Conservation (phyloP, 2,888 invertebrate genomes). For the Zaprionus lineosus region DNA sequence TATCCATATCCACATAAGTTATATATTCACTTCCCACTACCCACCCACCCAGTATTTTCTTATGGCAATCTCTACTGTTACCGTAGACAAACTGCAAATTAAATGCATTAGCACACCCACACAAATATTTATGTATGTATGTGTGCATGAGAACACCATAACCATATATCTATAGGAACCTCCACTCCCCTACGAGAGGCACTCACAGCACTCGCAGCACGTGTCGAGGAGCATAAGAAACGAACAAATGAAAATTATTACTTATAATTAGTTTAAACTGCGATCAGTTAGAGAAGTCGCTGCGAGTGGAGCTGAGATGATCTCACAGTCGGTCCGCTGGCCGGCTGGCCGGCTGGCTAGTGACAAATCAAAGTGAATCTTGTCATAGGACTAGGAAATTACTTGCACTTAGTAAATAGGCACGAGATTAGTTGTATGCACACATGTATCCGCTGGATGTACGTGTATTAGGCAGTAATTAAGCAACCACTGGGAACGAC, state of each 20-base stretch:
- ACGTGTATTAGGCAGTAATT: slow-evolving; percentile 35
- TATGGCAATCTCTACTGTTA: slow-evolving; percentile 29
- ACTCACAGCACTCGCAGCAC: slow-evolving; percentile 7
- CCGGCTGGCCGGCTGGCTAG: neutral
- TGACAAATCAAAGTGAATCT: slow-evolving; percentile 21
- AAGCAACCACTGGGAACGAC: slow-evolving; percentile 8
- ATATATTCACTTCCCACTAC: too few relatives aligned
- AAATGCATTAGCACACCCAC: slow-evolving; percentile 56
- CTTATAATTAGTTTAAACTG: slow-evolving; percentile 47
- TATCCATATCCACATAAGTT: slow-evolving; percentile 1
- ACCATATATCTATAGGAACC: too few relatives aligned
- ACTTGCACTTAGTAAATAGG: slow-evolving; percentile 4
- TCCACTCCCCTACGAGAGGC: too few relatives aligned
- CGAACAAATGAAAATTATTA: too few relatives aligned
- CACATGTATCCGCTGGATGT: slow-evolving; percentile 31
- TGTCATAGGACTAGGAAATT: slow-evolving; percentile 30
- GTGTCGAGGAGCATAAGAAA: slow-evolving; percentile 2
- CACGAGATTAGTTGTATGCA: slow-evolving; percentile 40
- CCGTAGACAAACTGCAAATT: slow-evolving; percentile 24
- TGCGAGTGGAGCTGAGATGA: slow-evolving; percentile 35
- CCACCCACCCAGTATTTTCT: slow-evolving; percentile 11
- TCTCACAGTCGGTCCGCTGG: slow-evolving; percentile 55
- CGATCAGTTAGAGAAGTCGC: slow-evolving; percentile 27
- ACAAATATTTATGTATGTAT: too few relatives aligned
- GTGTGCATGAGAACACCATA: too few relatives aligned